A percentile compares a stretch with the other conserved stretches of the same genome.
These are phyloP conservation scores for Pemphredon lugubris DNA, from an alignment of 2,888 invertebrate species.

Conservation along the genomic window DNA sequence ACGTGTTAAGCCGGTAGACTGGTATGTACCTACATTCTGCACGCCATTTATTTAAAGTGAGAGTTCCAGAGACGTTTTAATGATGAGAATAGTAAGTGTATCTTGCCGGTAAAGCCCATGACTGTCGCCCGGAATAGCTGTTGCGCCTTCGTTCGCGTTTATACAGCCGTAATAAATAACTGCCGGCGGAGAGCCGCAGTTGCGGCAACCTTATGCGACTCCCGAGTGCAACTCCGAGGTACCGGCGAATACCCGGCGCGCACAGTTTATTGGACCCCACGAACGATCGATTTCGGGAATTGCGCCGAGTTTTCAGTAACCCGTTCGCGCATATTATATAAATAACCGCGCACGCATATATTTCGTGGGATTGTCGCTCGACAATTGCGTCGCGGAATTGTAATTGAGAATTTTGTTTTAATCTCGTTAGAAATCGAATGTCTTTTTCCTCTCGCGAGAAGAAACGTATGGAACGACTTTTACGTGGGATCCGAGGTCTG, in stretches of 20 bases:
- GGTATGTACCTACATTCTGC: conserved; percentile 25
- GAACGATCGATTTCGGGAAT: conserved; percentile 9
- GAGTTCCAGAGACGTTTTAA: conserved; percentile 52
- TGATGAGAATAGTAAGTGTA: conserved; percentile 56
- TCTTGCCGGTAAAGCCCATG: conserved; percentile 51
- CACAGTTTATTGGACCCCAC: background rate
- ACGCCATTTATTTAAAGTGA: conserved; percentile 32
- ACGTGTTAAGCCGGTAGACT: conserved; percentile 27
- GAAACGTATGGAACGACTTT: no score
- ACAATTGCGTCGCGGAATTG: no score
- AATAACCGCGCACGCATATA: no score
- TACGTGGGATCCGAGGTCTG: no score
- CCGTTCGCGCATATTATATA: no score
- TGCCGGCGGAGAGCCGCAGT: conserved; percentile 11
- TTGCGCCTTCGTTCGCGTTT: conserved; percentile 50
- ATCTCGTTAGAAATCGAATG: no score
- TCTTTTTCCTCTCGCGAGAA: no score
- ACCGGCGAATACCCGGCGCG: background rate
- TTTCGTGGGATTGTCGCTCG: no score
- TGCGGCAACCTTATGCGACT: conserved; percentile 17
- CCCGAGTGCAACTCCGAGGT: background rate
- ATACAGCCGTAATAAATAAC: conserved; percentile 65
- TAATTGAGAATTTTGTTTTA: no score
- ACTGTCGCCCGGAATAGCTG: conserved; percentile 58
- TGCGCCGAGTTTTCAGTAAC: no score